Base-by-base conservation (phyloP, 2,888 invertebrate genomes). In the Colletes collaris region DNA sequence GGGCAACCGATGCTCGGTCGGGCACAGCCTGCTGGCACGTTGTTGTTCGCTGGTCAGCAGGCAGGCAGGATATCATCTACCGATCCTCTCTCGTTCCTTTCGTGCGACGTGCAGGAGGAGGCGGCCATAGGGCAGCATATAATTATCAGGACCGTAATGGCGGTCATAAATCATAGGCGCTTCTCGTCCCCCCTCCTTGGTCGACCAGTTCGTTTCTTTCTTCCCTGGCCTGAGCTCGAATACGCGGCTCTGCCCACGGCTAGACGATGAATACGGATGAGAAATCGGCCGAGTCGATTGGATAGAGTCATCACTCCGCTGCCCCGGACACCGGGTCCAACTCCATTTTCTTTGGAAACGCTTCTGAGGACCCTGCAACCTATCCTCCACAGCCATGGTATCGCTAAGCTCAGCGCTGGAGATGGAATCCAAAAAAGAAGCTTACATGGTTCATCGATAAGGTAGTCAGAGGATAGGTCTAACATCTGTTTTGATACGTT, bases 101-200 rank as follows among this genome's bases (percentile, higher is more conserved):
- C 79, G 76, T 65, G 79, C 80, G 79, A 88, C 83, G 77, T 86
- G 84, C 82, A 83, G 82, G 88, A 89, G 91, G 90, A 92, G 91
- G 90, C 91, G 92, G 90, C 90, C 89, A 86, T 89, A 86, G 91
- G 90, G 88, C 90, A 92, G 91, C 92, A 92, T 92, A 92, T 93
- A 93, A 93, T 93, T 92, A 92, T 92, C 91, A 88, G 86, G 87
- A 90, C 90, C 87, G 90, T 92, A 93, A 92, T 92, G 92, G 92
- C 88, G 67, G 90, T 85, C 88, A 92, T 93, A 92, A 93, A 92
- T 93, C 92, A 93, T 93, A 92, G 93, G 93, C 92, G 93, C 92
- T 92, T 92, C 92, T 92, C 89, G 44, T 89, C 89, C 88, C 86
- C 86, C 86, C 89, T 87, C 86, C 86, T 84, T 27, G 74, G 79